Evolutionary conservation across 1,140 invertebrate genomes (phyloP), one percentile per base, ranked within the genome.

Genomic region (Nautilus pompilius): DNA sequence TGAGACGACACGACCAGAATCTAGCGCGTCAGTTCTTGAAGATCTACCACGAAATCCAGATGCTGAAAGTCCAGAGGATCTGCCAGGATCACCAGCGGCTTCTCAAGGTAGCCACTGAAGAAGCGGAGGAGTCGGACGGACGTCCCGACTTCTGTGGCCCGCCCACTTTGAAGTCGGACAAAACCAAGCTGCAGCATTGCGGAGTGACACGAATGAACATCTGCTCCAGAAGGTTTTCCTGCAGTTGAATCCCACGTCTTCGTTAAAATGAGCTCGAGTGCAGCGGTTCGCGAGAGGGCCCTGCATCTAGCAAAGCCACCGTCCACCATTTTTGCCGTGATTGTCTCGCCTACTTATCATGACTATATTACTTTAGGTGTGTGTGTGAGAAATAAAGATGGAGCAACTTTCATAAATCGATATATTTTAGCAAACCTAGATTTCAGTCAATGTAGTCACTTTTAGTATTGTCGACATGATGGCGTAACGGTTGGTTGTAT

Each of bases 121-220:
- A 58, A n/a, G 55, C 49, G 8, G 41, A 45, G 28, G 55, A 66
- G 3, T 17, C 34, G 0, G 48, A 57, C 4, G 36, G 57, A 24
- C 3, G 54, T 24, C 59, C 59, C 10, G 26, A 66, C 30, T 32
- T 66, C 3, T 66, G 64, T 45, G 64, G 62, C 24, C n/a, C 48
- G 5, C 64, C 65, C 3, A n/a, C 51, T 6, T 34, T 55, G 26
- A 67, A 57, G 30, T 30, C 57, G 15, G 60, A 56, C 41, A 59
- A 41, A 20, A 22, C 51, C 5, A 48, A 57, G 13, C n/a, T 63
- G 22, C 32, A 58, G 51, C 58, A 60, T 17, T 60, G 57, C n/a
- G 60, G 60, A 46, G 60, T 67, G 10, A 63, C 60, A 17, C 32
- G 56, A 20, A 63, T 67, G 61, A 67, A 62, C 45, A 67, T 63